These are phyloP conservation scores for Tribolium freemani DNA, from an alignment of 2,888 invertebrate genomes.

Conservation along the genomic window DNA sequence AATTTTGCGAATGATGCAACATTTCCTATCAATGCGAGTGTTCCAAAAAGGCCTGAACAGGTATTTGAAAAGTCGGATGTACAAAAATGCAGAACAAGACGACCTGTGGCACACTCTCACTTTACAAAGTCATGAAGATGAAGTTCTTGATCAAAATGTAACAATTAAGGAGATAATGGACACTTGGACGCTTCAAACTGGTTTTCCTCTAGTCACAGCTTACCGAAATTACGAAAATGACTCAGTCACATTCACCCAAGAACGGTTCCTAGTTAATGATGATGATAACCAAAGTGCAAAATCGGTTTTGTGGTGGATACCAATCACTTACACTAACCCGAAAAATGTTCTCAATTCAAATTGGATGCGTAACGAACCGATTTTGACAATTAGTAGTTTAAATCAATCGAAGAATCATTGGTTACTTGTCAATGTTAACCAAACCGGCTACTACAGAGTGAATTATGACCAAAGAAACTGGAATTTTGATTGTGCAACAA, in stretches of 20 bases:
- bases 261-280: constrained; percentile 71
- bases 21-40: constrained; percentile 83
- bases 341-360: constrained; percentile 71
- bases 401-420: constrained; percentile 73
- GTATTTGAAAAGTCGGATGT: constrained; percentile 78
- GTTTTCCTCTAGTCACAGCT: constrained; percentile 84
- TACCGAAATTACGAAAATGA: constrained; percentile 71
- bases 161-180: constrained; percentile 84
- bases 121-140: constrained; percentile 76
- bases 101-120: constrained; percentile 90
- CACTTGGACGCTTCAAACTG: constrained; percentile 90
- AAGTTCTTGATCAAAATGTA: constrained; percentile 74
- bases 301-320: constrained; percentile 83
- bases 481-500: constrained; percentile 76
- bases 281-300: constrained; percentile 27
- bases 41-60: constrained; percentile 82
- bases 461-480: constrained; percentile 82
- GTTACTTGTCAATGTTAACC: constrained; percentile 81
- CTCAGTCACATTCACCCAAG: constrained; percentile 62
- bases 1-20: constrained; percentile 92
- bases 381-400: constrained; percentile 70
- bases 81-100: constrained; percentile 85
- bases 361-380: constrained; percentile 78
- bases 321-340: constrained; percentile 78
- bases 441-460: constrained; percentile 82